Evolutionary conservation across 2,888 invertebrate genomes (phyloP), one percentile per base, ranked within the genome.

Genomic region (Schizaphis graminum): DNA sequence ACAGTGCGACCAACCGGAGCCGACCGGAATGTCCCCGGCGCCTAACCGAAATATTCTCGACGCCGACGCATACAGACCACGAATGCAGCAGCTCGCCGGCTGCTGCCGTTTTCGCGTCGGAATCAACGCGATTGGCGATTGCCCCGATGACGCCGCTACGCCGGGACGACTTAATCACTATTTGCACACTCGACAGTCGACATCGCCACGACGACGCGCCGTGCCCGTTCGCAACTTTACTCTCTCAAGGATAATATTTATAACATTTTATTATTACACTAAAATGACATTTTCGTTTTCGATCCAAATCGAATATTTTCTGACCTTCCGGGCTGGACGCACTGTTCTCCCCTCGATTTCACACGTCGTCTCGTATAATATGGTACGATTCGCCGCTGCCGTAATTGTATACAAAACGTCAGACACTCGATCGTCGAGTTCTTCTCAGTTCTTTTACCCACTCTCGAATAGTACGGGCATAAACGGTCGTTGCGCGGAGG

Each of bases 1-100:
- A 26, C 94, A 94, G 94, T 94, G 94, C 35, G 24, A n/a, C 94
- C 90, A 56, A 41, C 35, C 16, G 41, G 24, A 24, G 41, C 35
- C 13, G 44, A 26, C 21, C 88, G 53, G 44, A 93, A 93, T 53
- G n/a, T 88, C 49, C 35, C 67, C 49, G 57, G n/a, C 28, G 56
- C 87, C 4, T 7, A 47, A 0, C 41, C 49, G 91, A 13, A 11
- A 35, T 21, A 16, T 35, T 35, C 21, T 77, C 77, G 77, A 77
- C 77, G 77, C 35, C 35, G 35, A 77, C 77, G 77, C 77, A 11
- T 10, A 35, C 35, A 16, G 35, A 57, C 57, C 57, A 57, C 57
- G 57, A 57, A 26, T 26, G 57, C 57, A 57, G 57, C 57, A 7
- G 67, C n/a, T n/a, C n/a, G n/a, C n/a, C n/a, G n/a, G n/a, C 67